Evolutionary conservation across 2,888 invertebrate genomes (phyloP), one percentile per base, ranked within the genome.

Genomic region (Andrena praecox): DNA sequence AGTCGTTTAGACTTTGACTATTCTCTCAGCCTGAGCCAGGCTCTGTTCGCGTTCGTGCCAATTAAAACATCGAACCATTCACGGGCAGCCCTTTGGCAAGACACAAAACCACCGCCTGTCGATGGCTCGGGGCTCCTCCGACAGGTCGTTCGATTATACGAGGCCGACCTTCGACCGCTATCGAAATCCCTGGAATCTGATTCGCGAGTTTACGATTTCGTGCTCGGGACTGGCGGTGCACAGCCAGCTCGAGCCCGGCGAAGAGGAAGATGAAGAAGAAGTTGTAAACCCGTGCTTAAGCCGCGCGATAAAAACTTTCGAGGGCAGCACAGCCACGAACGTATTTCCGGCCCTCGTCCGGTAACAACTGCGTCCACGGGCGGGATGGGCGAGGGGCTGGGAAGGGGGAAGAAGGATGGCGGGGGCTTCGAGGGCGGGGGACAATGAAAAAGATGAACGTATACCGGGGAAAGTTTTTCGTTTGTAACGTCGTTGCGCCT

Each of bases 251-350:
- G 7, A 20, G 60, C 6, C 24, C 7, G 6, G 56, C 56, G 66
- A 35, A 50, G 27, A 35, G 54, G 67, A 73, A 66, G 80, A 75
- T 29, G 73, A 75, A 70, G 81, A 84, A 83, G 85, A 85, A 86
- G 87, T 87, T 86, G 87, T 86, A 85, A 88, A 86, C 83, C 82
- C 67, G 79, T 70, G 81, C 85, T 87, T 86, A 87, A 88, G 85
- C 86, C 75, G 56, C 67, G 85, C 87, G 88, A 87, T 88, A 88
- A 88, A 87, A 88, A 88, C 73, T 88, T 88, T 86, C 59, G 80
- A 84, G 85, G 77, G 76, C 85, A 75, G 76, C 76, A 70, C 63
- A 74, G 76, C 80, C 72, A 76, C 77, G 77, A 78, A 83, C 78
- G 87, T 82, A 83, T 87, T 87, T 87, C 86, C 84, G 82, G 75